phyloP scores from a whole-genome alignment of 2,888 invertebrate species.

The Suillia variegata region DNA sequence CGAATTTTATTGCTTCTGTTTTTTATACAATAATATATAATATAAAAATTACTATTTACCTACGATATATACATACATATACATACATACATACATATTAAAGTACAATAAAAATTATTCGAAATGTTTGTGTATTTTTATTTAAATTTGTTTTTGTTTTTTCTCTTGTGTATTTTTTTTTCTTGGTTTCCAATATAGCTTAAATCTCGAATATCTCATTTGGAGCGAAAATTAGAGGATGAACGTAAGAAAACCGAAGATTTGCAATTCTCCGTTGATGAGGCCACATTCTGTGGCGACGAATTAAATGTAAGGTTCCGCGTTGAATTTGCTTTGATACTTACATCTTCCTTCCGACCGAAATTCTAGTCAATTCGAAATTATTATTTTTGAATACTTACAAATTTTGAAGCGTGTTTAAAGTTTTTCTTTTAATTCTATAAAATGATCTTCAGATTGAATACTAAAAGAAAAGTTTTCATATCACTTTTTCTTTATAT shows the following conservation, averaged over 20 bases:
- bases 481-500: too few species aligned
- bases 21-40: conserved; percentile 34
- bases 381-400: too few species aligned
- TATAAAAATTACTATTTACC: conserved; percentile 29
- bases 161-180: conserved; percentile 18
- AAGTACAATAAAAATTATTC: conserved; percentile 31
- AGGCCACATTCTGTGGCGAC: conserved; percentile 85
- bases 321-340: too few species aligned
- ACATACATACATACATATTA: conserved; percentile 24
- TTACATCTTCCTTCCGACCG: too few species aligned
- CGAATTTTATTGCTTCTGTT: conserved; percentile 53
- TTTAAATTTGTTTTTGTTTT: conserved; percentile 25
- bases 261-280: conserved; percentile 88
- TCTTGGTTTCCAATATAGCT: conserved; percentile 56
- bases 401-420: too few species aligned
- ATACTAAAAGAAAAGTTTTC: too few species aligned
- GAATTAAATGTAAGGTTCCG: conserved; percentile 80
- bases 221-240: conserved; percentile 73
- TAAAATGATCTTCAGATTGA: background rate
- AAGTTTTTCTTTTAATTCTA: background rate
- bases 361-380: too few species aligned
- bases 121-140: conserved; percentile 37
- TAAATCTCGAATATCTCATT: conserved; percentile 66
- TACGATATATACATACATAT: conserved; percentile 9
- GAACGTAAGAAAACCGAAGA: conserved; percentile 85